Base-by-base conservation (phyloP, 2,888 invertebrate species). In the Eupeodes luniger region DNA sequence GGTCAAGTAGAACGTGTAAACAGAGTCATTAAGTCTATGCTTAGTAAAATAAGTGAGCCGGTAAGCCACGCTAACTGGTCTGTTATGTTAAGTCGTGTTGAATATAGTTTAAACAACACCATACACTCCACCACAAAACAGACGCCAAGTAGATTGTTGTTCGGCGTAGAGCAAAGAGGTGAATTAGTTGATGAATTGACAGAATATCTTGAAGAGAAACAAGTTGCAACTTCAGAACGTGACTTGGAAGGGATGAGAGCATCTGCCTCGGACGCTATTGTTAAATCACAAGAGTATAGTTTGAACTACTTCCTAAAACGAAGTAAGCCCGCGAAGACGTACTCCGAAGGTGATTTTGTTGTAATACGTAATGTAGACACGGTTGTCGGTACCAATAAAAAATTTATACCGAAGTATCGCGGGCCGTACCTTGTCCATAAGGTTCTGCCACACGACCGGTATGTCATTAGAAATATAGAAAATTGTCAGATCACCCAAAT, bases 141-240 rank as follows among this genome's bases (percentile, higher is more conserved):
- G 61, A 89, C 91, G 1, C 91, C 70, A 12, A 70, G 57, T 9
- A 16, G 7, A 19, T 12, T 57, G 12, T 49, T 59, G 1, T 77
- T 77, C 67, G 91, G 91, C 2, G 67, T 90, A 5, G 51, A 90
- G 36, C 92, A 92, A 74, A 85, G 88, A 61, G 91, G 90, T n/a
- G 69, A 86, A 40, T 9, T 40, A 40, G 40, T 40, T 40, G 40
- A 40, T 40, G 40, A 40, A 40, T 40, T 40, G 40, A 14, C 49
- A 82, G 11, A 40, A 90, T 53, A 85, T 67, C 69, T 16, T 11
- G 36, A 36, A 53, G 72, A 47, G 49, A 49, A 40, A 40, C 40
- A 40, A 14, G 10, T 9, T 49, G 14, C 49, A 49, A 14, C 49
- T 14, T 10, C 49, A 49, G 10, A 55, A 57, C 57, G 57, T 12